Base-by-base conservation (phyloP, 2,797 vertebrate species). In the Hipposideros larvatus region DNA sequence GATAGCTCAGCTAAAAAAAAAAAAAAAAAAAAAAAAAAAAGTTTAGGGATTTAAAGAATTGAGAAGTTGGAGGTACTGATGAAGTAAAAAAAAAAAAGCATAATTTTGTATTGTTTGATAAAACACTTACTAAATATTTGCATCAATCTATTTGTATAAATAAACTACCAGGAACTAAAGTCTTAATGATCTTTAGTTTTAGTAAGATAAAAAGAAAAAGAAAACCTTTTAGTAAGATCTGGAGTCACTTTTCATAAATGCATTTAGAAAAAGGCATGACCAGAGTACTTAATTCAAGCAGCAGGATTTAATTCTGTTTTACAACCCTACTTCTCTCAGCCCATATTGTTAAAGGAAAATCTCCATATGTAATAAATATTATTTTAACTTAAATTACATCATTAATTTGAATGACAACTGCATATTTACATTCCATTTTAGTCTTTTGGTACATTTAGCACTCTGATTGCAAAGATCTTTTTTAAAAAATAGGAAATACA, bases 301-400 rank as follows among this genome's bases (percentile, higher is more conserved):
- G 22, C 7, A 87, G 11, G 34, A 34, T 63, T 90, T 93, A 68
- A 66, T 61, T 95, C 11, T 59, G 4, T 82, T 86, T 70, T 31
- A 43, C 16, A 61, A 26, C 26, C n/a, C 43, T 5, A 53, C 28
- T 75, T 18, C 43, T 48, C 13, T 22, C 21, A 53, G 3, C 37
- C 55, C 24, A 83, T 10, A n/a, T 15, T 89, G 96, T 80, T 80
- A 43, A 48, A 68, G 18, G 65, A 96, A 55, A 68, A 55, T 63
- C 8, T 57, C 4, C 43, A 55, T 16, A 37, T 77, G 4, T 55
- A 77, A 82, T 59, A 91, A 95, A 91, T 68, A 51, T 74, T 53
- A 78, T 79, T 18, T 51, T 68, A 86, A 70, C 55, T 87, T 94
- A 85, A 96, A 75, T 53, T 91, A 19, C 7, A 65, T 85, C 22